Evolutionary conservation across 2,888 invertebrate genomes (phyloP).

Genomic region (Epistrophe eligans): DNA sequence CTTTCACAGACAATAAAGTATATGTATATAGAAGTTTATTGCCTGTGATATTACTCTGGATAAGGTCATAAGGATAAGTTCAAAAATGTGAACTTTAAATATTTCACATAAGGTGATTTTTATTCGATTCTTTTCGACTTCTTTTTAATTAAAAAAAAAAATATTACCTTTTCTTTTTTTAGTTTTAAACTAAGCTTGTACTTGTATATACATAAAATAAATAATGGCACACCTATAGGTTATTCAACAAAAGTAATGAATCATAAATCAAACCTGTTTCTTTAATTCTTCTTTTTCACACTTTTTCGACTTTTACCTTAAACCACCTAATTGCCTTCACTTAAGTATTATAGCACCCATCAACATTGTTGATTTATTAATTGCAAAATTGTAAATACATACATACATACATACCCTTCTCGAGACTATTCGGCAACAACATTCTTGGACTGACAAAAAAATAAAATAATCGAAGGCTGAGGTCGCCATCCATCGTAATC

Average conservation of each 20-base stretch:
- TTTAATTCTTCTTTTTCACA: conserved; percentile 12
- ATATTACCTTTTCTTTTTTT: not conserved
- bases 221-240: not conserved
- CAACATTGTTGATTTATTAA: conserved; percentile 31
- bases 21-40: too few species aligned
- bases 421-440: conserved; percentile 19
- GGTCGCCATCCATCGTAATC: conserved; percentile 22
- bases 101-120: not conserved
- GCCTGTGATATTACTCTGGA: too few species aligned
- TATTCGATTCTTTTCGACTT: not conserved
- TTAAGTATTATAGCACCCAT: conserved; percentile 19
- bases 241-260: not conserved
- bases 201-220: not conserved
- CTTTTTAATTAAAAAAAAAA: not conserved
- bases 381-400: conserved; percentile 1
- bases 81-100: too few species aligned
- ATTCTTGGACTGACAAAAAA: conserved; percentile 9
- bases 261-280: conserved; percentile 18
- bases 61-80: too few species aligned
- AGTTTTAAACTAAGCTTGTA: too few species aligned
- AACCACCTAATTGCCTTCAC: conserved; percentile 36
- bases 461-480: conserved; percentile 31
- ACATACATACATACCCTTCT: conserved; percentile 4
- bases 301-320: conserved; percentile 33
- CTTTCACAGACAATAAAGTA: too few species aligned